Percentiles rank a stretch among this genome's conserved stretches.
phyloP scores from a whole-genome alignment of 2,888 invertebrate species.

The Chydorus sphaericus region DNA sequence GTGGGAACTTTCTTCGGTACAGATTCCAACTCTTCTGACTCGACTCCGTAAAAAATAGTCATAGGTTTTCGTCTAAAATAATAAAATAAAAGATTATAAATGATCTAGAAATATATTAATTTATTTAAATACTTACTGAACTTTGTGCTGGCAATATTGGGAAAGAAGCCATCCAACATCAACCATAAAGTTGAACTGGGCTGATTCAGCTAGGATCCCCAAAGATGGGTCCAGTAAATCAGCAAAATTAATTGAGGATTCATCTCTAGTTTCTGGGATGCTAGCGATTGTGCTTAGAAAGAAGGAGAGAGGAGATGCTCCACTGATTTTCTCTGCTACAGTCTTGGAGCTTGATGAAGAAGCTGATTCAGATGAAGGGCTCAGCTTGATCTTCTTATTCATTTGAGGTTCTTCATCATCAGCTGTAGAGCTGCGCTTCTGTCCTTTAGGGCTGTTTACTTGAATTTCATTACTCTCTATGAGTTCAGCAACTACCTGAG shows the following conservation, averaged over 20 bases:
- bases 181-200: conserved; percentile 90
- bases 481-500: conserved; percentile 29
- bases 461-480: conserved; percentile 20
- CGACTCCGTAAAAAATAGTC: conserved; percentile 61
- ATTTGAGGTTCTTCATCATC: too few relatives aligned
- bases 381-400: too few relatives aligned
- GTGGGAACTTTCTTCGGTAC: conserved; percentile 36
- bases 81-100: conserved; percentile 2
- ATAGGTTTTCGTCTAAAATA: conserved; percentile 47
- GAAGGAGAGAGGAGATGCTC: conserved; percentile 53
- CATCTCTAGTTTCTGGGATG: conserved; percentile 43
- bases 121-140: conserved; percentile 12
- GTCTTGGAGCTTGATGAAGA: not conserved
- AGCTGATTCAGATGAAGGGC: too few relatives aligned
- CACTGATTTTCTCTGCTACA: conserved; percentile 46
- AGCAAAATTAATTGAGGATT: conserved; percentile 51
- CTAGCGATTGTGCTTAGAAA: conserved; percentile 59
- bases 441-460: not conserved
- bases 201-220: conserved; percentile 52
- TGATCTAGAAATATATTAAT: not conserved
- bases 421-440: not conserved
- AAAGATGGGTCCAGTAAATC: conserved; percentile 65
- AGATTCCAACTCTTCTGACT: conserved; percentile 42
- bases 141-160: conserved; percentile 42
- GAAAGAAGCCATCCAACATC: conserved; percentile 77